Evolutionary conservation across 2,797 vertebrate species (phyloP).

Genomic region (Tadarida brasiliensis): DNA sequence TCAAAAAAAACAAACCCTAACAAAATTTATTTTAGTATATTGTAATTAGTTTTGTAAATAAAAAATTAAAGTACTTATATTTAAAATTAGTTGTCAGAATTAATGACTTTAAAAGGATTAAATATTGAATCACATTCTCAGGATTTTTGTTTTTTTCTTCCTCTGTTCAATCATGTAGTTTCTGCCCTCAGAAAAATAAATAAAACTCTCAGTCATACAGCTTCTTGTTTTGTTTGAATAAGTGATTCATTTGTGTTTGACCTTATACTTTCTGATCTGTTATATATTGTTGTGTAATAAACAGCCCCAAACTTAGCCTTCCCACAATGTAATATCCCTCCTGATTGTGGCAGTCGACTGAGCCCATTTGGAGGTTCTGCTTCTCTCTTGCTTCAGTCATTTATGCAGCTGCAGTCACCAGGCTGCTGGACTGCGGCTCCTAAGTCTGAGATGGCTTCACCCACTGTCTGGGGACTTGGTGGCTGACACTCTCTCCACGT

Average conservation of each 20-base stretch:
- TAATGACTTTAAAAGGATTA: constrained; percentile 57
- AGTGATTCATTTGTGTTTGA: background rate
- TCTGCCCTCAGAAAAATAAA: constrained; percentile 78
- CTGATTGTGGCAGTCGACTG: background rate
- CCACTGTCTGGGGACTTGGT: background rate
- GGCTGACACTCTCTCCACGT: background rate
- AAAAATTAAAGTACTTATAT: constrained; percentile 63
- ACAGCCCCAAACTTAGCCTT: background rate
- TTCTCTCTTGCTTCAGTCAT: background rate
- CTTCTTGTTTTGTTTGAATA: constrained; percentile 50
- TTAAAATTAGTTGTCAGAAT: constrained; percentile 44
- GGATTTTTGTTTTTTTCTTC: constrained; percentile 74
- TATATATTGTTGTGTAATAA: background rate
- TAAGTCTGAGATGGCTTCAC: background rate
- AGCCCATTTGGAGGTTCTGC: background rate
- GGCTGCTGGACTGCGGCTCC: background rate
- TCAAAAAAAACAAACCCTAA: background rate
- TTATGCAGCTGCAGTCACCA: background rate
- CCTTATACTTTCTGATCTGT: background rate
- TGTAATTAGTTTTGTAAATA: constrained; percentile 57
- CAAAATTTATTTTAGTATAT: constrained; percentile 16
- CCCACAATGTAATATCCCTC: background rate
- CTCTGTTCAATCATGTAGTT: constrained; percentile 80
- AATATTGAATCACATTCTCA: constrained; percentile 72
- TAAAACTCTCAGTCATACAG: constrained; percentile 78